phyloP scores from a whole-genome alignment of 2,113 vertebrate species.

The Delphinapterus leucas region DNA sequence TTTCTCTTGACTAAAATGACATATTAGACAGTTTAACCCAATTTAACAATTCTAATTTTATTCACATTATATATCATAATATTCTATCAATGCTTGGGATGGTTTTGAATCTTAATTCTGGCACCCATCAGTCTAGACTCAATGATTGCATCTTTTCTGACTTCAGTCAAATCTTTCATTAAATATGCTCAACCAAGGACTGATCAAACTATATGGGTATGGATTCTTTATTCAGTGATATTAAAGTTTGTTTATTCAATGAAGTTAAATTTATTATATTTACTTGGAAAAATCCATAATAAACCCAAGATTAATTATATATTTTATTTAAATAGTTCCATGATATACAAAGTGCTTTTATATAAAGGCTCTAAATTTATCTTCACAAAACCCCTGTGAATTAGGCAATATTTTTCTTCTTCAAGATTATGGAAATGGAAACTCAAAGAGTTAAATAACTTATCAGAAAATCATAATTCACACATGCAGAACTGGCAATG shows the following conservation, averaged over 20 bases:
- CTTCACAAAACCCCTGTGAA: not conserved
- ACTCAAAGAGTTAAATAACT: not conserved
- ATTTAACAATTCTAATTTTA: slow-evolving; percentile 24
- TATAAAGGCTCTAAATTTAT: not conserved
- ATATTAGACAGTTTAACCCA: not conserved
- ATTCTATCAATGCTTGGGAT: not conserved
- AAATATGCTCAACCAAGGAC: not conserved
- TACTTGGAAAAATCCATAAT: not conserved
- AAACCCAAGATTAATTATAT: not conserved
- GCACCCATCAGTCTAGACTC: not conserved
- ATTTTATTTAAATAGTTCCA: not conserved
- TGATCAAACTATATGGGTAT: not conserved
- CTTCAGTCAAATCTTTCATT: slow-evolving; percentile 29
- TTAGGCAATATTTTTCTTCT: not conserved
- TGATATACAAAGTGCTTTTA: not conserved
- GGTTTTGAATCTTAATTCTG: not conserved
- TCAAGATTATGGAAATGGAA: not conserved
- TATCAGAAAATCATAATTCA: not conserved
- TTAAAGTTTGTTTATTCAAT: not conserved
- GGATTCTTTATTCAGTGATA: not conserved
- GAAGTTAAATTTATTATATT: not conserved
- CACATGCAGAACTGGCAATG: not conserved
- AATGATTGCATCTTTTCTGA: not conserved
- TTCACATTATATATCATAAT: not conserved
- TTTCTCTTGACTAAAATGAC: not conserved